Evolutionary conservation across 2,113 vertebrate genomes (phyloP), one percentile per base, ranked within the genome.

Genomic region (Astatoreochromis straeleni): DNA sequence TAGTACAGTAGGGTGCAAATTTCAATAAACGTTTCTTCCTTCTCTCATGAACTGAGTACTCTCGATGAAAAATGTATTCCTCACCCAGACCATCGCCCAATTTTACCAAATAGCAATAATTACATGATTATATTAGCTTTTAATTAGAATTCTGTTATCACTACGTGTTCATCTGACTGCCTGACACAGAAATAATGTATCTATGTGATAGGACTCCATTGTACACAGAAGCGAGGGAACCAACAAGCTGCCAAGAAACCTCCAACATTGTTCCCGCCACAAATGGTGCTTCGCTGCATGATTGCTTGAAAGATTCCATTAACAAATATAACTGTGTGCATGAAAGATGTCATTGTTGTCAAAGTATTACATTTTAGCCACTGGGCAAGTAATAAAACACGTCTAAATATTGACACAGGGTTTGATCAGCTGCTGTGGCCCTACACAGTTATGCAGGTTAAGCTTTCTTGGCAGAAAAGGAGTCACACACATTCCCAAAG

Each of bases 351-450:
- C 65, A 53, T 85, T 94, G 90, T 95, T 94, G 86, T 93, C 80
- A 49, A 16, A 93, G 94, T 84, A 87, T 95, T 95, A 95, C 21
- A 88, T 90, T 90, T 89, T 91, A 96, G 94, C 93, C 92, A 81
- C 87, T 89, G 90, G 92, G 92, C 92, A 88, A 87, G 88, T 85
- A 73, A 21, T 86, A 60, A 73, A 93, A 93, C 93, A 95, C 94
- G 94, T 95, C 93, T 92, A 86, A 83, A 87, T 81, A 33, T 90
- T 95, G 93, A 92, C 92, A 84, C 65, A 19, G 86, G 51, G 80
- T 75, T 84, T 83, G 85, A 92, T 96, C 94, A 94, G 91, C 94
- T 94, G 92, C 85, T 93, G 19, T 63, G 80, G 80, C 82, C 53
- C 89, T 49, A 49, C 81, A 84, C 17, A 89, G 86, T 73, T 88